Evolutionary conservation across 2,797 vertebrate species (phyloP), one percentile per base, ranked within the genome.

Genomic region (Hoplostethus atlanticus): DNA sequence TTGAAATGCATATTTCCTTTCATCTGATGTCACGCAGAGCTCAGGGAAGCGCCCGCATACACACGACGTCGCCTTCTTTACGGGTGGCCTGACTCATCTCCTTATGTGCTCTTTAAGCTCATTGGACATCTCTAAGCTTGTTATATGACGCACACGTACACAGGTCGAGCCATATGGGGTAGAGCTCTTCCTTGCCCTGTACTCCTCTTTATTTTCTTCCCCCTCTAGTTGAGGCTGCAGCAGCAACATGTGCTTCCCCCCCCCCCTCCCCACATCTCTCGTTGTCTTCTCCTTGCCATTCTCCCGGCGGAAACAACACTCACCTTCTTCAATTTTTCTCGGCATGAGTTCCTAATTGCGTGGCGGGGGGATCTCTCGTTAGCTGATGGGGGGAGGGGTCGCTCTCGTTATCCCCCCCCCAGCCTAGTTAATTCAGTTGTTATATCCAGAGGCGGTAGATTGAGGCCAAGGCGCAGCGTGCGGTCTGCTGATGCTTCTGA

Each of bases 401-500:
- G 58, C 77, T 72, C 70, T 71, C 71, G 42, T 56, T 79, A 77
- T 74, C 10, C 34, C 56, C 25, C 53, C 42, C 50, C 47, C 38
- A 68, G 51, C 71, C 78, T 84, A 76, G 77, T 84, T 80, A 70
- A 70, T 78, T 71, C 28, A 2, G 31, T 47, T 44, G 53, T 63
- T 70, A 60, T 69, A 77, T 79, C 73, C 65, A 70, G 68, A 72
- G 66, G 64, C 44, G 10, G 70, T 61, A 64, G 17, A 83, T 81
- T 70, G 72, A 76, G 71, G 77, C 71, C 54, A 56, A 38, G 69
- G 68, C 75, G 47, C 73, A 64, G 58, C 56, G 61, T 71, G 84
- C 51, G 38, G 73, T 80, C 53, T 76, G 66, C 77, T 59, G 79
- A 86, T 84, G 71, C 63, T 55, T 76, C 79, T 84, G 84, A 89